A percentile compares a stretch with the other conserved stretches of the same genome.
Conservation (phyloP, 2,797 vertebrate genomes). For the Betta splendens region DNA sequence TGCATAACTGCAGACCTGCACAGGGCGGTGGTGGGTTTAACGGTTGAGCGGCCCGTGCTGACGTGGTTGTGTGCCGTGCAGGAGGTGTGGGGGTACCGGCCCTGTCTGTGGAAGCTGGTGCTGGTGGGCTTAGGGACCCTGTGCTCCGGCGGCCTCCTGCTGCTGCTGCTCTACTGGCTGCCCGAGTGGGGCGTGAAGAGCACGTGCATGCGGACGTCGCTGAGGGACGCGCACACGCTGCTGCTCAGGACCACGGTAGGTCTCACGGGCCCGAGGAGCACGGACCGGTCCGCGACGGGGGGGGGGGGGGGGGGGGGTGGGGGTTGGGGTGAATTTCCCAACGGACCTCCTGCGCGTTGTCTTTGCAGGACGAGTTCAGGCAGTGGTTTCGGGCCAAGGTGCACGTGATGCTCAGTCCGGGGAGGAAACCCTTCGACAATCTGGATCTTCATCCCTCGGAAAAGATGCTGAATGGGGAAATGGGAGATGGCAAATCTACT, state of each 20-base stretch:
- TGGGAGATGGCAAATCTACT: conserved; percentile 63
- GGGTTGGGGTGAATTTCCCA: too few relatives aligned
- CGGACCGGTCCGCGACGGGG: too few relatives aligned
- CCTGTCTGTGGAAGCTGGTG: conserved; percentile 87
- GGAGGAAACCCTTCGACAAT: conserved; percentile 77
- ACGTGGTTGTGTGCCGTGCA: conserved; percentile 49
- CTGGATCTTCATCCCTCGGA: conserved; percentile 63
- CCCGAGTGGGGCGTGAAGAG: conserved; percentile 91
- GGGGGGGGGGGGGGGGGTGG: too few relatives aligned
- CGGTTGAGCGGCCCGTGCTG: too few relatives aligned
- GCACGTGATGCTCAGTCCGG: conserved; percentile 79
- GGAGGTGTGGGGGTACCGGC: conserved; percentile 89
- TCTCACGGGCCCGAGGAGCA: too few relatives aligned
- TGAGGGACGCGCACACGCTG: conserved; percentile 86
- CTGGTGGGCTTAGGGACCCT: conserved; percentile 84
- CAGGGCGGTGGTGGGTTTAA: too few relatives aligned
- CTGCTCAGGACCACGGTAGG: conserved; percentile 90
- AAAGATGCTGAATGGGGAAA: conserved; percentile 76
- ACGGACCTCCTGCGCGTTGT: background rate
- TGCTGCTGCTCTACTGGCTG: conserved; percentile 95
- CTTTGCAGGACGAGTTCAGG: conserved; percentile 89
- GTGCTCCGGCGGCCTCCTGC: conserved; percentile 89
- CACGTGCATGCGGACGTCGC: conserved; percentile 81
- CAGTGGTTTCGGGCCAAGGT: conserved; percentile 91
- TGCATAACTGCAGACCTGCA: too few relatives aligned